phyloP scores from a whole-genome alignment of 2,113 vertebrate genomes.

The Cyphomyrus discorhynchus region DNA sequence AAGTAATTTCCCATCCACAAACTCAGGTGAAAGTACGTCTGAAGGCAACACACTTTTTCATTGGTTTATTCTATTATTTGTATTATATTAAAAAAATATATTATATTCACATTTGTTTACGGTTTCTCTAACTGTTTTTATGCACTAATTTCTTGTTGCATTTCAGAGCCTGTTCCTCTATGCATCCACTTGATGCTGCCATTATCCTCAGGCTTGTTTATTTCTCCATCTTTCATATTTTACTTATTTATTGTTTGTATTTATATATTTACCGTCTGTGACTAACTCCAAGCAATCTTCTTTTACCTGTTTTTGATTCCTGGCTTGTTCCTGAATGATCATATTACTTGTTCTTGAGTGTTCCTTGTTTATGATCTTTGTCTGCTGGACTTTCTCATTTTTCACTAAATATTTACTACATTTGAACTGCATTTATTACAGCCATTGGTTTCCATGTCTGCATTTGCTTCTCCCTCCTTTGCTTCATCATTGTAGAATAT shows the following conservation, averaged over 20 bases:
- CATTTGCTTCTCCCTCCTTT: not conserved
- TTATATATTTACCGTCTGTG: not conserved
- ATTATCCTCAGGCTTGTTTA: not conserved
- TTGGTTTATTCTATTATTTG: not conserved
- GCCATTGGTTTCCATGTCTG: not conserved
- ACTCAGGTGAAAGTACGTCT: not conserved
- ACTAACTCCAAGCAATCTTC: not conserved
- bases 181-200: not conserved
- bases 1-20: not conserved
- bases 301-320: not conserved
- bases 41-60: not conserved
- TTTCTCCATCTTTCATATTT: too few species aligned
- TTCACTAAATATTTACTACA: not conserved
- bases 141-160: not conserved
- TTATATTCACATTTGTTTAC: not conserved
- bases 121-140: not conserved
- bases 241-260: not conserved
- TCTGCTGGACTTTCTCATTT: not conserved
- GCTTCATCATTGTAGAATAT: not conserved
- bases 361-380: not conserved
- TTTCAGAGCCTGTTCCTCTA: not conserved
- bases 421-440: not conserved
- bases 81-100: not conserved
- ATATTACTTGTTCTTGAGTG: not conserved
- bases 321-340: not conserved